Conservation (phyloP, 1,140 invertebrate species). For the Drosophila virilis region DNA sequence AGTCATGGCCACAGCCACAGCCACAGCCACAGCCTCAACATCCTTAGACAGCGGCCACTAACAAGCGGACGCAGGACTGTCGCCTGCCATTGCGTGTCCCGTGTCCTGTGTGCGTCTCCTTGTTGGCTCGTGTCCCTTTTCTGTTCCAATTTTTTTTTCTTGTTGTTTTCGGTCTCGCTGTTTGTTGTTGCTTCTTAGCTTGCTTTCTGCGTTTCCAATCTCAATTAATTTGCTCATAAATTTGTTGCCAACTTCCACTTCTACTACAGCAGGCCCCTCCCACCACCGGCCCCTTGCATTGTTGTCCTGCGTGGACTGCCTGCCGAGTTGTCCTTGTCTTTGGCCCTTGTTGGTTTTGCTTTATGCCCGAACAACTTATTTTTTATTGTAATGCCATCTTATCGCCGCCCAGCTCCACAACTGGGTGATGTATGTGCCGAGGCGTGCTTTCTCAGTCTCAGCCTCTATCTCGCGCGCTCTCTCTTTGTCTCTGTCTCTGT, state of each 20-base stretch:
- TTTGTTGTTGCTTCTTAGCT: constrained; percentile 25
- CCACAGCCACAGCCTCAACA: background rate
- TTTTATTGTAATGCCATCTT: constrained; percentile 74
- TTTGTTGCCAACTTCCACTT: constrained; percentile 70
- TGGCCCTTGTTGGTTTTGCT: constrained; percentile 69
- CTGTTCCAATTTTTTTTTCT: constrained; percentile 18
- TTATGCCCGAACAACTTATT: constrained; percentile 71
- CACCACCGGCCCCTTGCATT: background rate
- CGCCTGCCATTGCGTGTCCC: constrained; percentile 60
- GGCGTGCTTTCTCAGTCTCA: constrained; percentile 5
- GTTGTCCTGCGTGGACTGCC: constrained; percentile 24
- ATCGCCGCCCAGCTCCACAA: constrained; percentile 38
- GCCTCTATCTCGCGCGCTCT: constrained; percentile 3
- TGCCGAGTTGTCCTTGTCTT: constrained; percentile 50
- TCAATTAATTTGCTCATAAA: constrained; percentile 84
- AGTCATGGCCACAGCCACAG: background rate
- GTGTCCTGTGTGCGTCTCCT: constrained; percentile 14
- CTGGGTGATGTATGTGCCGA: constrained; percentile 66
- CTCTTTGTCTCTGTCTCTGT: background rate
- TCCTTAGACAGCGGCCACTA: constrained; percentile 30
- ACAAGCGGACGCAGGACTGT: constrained; percentile 45
- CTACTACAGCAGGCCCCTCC: background rate
- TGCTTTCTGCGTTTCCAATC: constrained; percentile 76
- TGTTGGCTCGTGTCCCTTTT: constrained; percentile 6
- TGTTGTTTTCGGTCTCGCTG: constrained; percentile 3